Base-by-base conservation (phyloP, 2,888 invertebrate genomes). In the Scaptomyza parva region DNA sequence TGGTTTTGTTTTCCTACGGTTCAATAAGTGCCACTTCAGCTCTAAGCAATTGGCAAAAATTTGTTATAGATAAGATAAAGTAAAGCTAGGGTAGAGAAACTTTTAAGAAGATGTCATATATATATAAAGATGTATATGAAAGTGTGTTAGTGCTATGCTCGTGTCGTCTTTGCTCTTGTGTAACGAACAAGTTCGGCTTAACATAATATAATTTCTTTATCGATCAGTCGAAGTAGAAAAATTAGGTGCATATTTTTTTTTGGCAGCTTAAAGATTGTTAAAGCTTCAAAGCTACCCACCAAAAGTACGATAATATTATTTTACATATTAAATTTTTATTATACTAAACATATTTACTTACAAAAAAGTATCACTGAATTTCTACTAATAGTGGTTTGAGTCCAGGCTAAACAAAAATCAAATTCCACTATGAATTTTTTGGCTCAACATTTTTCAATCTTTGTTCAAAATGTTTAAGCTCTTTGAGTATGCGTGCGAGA, bases 21-120 rank as follows among this genome's bases (percentile, higher is more conserved):
- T 66, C 60, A 65, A 62, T 74, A 64, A 65, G 54, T 41, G 70
- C 54, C 61, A 67, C 64, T 70, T 35, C 66, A 67, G 74, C 52
- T 43, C 44, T 54, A 33, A 52, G 39, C 71, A 77, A 76, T 78
- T 70, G 76, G 51, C 6, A 55, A 48, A 48, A 41, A 69, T 71
- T 67, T 53, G 51, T 55, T 60, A 26, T 26, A 53, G 73, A 73
- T 73, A 73, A 63, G 48, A 17, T 33, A 24, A 18, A 22, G 18
- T 28, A 20, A 40, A 26, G 0, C 41, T 6, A 53, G 58, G 33
- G 33, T 24, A 41, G n/a, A 18, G 18, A 7, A 24, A 45, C 17
- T n/a, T n/a, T 30, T 12, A 24, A 2, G 20, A 37, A 37, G 8
- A 28, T 26, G 18, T 45, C 28, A 30, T 6, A 41, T 28, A 14